These are phyloP conservation scores for Chloropsis hardwickii DNA, from an alignment of 2,113 vertebrate species.

Conservation along the genomic window DNA sequence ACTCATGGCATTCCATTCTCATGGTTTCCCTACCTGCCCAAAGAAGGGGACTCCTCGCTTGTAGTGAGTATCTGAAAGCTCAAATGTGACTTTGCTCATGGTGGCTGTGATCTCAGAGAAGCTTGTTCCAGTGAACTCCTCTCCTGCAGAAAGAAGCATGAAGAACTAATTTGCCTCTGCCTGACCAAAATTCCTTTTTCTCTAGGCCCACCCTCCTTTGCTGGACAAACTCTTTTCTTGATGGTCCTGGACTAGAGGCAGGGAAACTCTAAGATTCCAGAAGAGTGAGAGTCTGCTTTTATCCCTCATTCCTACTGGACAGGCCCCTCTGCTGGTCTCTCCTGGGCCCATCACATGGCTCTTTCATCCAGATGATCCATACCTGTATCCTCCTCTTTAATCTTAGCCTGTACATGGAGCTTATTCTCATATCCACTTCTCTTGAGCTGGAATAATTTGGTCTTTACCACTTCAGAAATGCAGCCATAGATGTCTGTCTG, in stretches of 20 bases:
- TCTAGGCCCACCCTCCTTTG: not conserved
- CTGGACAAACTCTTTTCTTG: not conserved
- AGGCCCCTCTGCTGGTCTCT: not conserved
- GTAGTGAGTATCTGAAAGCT: slow-evolving; percentile 50
- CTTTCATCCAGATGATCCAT: not conserved
- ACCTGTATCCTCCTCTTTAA: slow-evolving; percentile 78
- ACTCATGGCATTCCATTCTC: not conserved
- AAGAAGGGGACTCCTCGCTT: slow-evolving; percentile 71
- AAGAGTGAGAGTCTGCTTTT: not conserved
- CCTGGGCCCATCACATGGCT: not conserved
- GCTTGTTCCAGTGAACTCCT: slow-evolving; percentile 58
- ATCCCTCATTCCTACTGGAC: not conserved
- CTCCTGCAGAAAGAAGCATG: slow-evolving; percentile 41
- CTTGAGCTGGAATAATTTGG: slow-evolving; percentile 74
- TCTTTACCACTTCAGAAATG: slow-evolving; percentile 64
- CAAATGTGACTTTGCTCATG: slow-evolving; percentile 66
- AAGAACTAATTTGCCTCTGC: not conserved
- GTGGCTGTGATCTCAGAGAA: slow-evolving; percentile 58
- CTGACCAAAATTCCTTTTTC: not conserved
- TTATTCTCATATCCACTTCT: slow-evolving; percentile 65
- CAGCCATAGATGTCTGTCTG: slow-evolving; percentile 72
- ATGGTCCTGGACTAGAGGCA: not conserved
- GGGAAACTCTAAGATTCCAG: not conserved
- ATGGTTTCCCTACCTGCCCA: slow-evolving; percentile 66
- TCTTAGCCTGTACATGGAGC: slow-evolving; percentile 64